Base-by-base conservation (phyloP, 2,113 vertebrate species). In the Alethe diademata region DNA sequence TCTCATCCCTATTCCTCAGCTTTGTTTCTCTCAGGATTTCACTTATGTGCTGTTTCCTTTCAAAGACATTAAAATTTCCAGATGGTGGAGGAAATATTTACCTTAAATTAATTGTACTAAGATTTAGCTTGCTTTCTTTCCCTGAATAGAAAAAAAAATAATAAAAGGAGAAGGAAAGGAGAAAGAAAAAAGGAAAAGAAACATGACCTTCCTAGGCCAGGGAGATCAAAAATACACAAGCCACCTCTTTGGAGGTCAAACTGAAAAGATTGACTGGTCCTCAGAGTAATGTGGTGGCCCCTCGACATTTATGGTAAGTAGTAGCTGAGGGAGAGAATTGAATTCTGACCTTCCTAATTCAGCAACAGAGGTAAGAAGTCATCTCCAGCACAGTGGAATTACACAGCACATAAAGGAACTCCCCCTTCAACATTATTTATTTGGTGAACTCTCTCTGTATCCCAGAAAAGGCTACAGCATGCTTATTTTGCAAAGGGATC, bases 401-500 rank as follows among this genome's bases (percentile, higher is more conserved):
- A 57, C 40, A 38, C 33, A 83, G 70, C 48, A 36, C 51, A 79
- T 90, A 83, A 65, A 95, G 92, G 81, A 82, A 93, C 95, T 97
- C 96, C 94, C 95, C 90, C 86, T 96, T 96, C 69, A 36, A 81
- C 61, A 65, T 98, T 97, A 97, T 98, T 98, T 98, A 98, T 98
- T 96, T 96, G 78, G 93, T 95, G 90, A 96, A 96, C 74, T 92
- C 71, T 96, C 61, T 81, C 89, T 95, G 86, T 92, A 96, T 96
- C 93, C 56, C 95, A 88, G 87, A 67, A 96, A 96, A 94, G 64
- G 92, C 96, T 93, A 71, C 12, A 13, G 82, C 70, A 73, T 93
- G 96, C 96, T 96, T 96, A 95, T 98, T 98, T 98, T 97, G 96
- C 95, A 97, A 95, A 97, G 64, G 96, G 75, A 97, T 95, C 86